Evolutionary conservation across 2,797 vertebrate species (phyloP).

Genomic region (Lepilemur septentrionalis): DNA sequence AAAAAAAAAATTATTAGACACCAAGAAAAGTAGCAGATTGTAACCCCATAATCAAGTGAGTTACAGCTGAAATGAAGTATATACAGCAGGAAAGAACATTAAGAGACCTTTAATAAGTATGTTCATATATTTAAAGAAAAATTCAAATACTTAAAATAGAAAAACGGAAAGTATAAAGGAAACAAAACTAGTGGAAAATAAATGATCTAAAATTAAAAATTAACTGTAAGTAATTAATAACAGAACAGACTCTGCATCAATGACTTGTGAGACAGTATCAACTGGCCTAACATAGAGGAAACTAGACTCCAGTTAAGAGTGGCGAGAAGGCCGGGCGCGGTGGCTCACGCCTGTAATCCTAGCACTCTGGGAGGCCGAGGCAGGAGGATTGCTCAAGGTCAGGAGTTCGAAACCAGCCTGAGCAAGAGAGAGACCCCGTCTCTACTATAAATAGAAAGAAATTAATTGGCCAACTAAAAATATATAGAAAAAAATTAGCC

Average conservation of each 20-base stretch:
- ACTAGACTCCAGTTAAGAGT: not conserved
- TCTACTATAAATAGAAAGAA: too few species aligned
- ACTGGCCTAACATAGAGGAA: not conserved
- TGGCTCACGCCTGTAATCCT: too few species aligned
- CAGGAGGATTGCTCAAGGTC: too few species aligned
- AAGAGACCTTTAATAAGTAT: not conserved
- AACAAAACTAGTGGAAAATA: not conserved
- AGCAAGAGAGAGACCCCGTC: too few species aligned
- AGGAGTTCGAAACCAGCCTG: too few species aligned
- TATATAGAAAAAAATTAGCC: too few species aligned
- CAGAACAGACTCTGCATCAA: not conserved
- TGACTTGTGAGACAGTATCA: not conserved
- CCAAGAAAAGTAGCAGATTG: not conserved
- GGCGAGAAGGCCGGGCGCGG: too few species aligned
- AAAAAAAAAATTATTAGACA: too few species aligned
- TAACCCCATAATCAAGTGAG: not conserved
- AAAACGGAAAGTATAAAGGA: not conserved
- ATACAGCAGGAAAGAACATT: not conserved
- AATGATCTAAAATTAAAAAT: not conserved
- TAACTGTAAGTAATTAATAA: not conserved
- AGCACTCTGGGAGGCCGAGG: too few species aligned
- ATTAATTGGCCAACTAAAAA: too few species aligned
- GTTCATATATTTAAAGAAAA: constrained; percentile 27
- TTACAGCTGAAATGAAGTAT: not conserved
- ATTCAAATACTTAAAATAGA: not conserved